Base-by-base conservation (phyloP, 2,888 invertebrate species). In the Candidula unifasciata region DNA sequence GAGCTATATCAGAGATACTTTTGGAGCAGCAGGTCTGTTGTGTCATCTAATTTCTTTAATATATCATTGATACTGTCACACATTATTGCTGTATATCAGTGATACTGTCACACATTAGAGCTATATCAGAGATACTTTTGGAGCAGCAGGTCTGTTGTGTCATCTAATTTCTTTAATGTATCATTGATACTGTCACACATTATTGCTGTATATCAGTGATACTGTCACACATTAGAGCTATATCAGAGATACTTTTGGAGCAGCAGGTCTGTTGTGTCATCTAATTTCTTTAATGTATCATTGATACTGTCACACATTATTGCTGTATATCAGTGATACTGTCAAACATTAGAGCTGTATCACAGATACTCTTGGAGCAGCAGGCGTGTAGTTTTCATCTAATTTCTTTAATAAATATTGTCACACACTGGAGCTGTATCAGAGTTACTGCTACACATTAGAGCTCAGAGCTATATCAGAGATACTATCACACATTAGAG, bases 31-130 rank as follows among this genome's bases (percentile, higher is more conserved):
- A 93, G 90, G 93, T 93, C 27, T 13, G n/a, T 27, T 79, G 35
- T 60, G 2, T 52, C 27, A n/a, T 27, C 27, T 27, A 0, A n/a
- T 73, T 73, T 52, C 44, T n/a, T 37, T 24, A 13, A 73, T 10
- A 73, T n/a, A 24, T 60, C n/a, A n/a, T n/a, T n/a, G n/a, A n/a
- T n/a, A n/a, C n/a, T n/a, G n/a, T n/a, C n/a, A n/a, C n/a, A n/a
- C n/a, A n/a, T n/a, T n/a, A n/a, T n/a, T n/a, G n/a, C n/a, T n/a
- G n/a, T n/a, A n/a, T n/a, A 88, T 89, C 33, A 92, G 91, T 37
- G 92, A 94, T 18, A 90, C 90, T n/a, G n/a, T n/a, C n/a, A 79
- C 90, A 92, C 69, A 91, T 91, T 81, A 90, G 92, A 88, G 89
- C 89, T 54, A 87, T 93, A 27, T 88, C 88, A 33, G 93, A 93